phyloP scores from a whole-genome alignment of 2,888 invertebrate genomes.

The Lasioglossum figueresi region DNA sequence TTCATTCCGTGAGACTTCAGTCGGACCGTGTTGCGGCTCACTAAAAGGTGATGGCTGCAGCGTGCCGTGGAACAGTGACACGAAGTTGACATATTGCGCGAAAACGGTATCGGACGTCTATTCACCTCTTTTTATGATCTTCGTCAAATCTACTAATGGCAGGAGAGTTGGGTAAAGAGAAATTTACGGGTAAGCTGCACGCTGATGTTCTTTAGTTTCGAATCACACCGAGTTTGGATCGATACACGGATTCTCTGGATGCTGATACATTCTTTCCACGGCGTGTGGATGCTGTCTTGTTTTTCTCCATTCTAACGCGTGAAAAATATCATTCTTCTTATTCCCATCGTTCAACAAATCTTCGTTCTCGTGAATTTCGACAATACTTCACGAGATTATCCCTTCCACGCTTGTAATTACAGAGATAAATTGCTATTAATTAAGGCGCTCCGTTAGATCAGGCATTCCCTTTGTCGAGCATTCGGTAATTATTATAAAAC shows the following conservation, averaged over 20 bases:
- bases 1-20: constrained; percentile 35
- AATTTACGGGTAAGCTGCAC: constrained; percentile 46
- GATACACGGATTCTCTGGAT: constrained; percentile 39
- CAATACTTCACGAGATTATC: constrained; percentile 17
- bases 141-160: constrained; percentile 49
- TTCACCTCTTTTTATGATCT: constrained; percentile 31
- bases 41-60: constrained; percentile 44
- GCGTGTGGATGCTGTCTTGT: constrained; percentile 39
- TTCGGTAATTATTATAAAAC: neutral
- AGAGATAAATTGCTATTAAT: constrained; percentile 46
- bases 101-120: constrained; percentile 15
- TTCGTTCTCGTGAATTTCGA: neutral
- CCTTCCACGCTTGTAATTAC: constrained; percentile 24
- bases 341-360: neutral
- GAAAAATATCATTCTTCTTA: neutral
- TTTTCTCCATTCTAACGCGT: neutral
- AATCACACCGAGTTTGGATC: constrained; percentile 41
- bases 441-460: constrained; percentile 38
- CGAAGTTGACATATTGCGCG: constrained; percentile 54
- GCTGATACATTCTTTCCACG: constrained; percentile 33
- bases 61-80: constrained; percentile 24
- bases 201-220: constrained; percentile 36
- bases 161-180: constrained; percentile 50
- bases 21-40: constrained; percentile 47
- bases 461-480: neutral